Base-by-base conservation (phyloP, 2,888 invertebrate genomes). In the Drosophila kambysellisi region DNA sequence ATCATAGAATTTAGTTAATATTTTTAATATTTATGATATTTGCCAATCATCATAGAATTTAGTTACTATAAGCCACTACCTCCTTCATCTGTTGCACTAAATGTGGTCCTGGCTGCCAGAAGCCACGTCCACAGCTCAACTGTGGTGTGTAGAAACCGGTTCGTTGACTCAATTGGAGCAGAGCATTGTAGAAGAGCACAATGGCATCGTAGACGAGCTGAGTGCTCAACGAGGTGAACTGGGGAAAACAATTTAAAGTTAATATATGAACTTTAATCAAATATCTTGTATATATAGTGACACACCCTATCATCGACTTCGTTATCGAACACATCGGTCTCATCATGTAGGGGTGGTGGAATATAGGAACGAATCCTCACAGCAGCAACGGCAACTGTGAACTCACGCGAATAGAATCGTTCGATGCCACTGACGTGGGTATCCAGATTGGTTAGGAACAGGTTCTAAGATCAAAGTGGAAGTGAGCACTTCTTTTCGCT, bases 141-240 rank as follows among this genome's bases (percentile, higher is more conserved):
- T 79, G 80, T 0, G 91, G 93, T 12, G 79, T 77, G 20, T 83
- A 81, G 37, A 87, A 91, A 1, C 74, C 73, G 1, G 72, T 20
- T 0, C 56, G 20, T 20, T 82, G 70, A 32, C 83, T 79, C 9
- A 91, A 43, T 46, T 79, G 74, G 0, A 75, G 96, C 0, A 99
- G 94, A 11, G 98, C 98, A 93, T 97, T 97, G 61, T 97, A 97
- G 93, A 98, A 98, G 75, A 99, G 94, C 92, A 97, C 96, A 59
- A 99, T 97, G 0, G 98, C 98, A 92, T 99, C 99, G 93, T 98
- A 98, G 95, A 98, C 97, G 74, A 99, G 71, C 60, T 91, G 91
- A 2, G 76, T 60, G n/a, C 41, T 70, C 32, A 91, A 17, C 0
- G 86, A 74, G 3, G 52, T 20, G 37, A 92, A 84, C 82, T 91